phyloP scores from a whole-genome alignment of 2,113 vertebrate species.

The Nycticorax nycticorax region DNA sequence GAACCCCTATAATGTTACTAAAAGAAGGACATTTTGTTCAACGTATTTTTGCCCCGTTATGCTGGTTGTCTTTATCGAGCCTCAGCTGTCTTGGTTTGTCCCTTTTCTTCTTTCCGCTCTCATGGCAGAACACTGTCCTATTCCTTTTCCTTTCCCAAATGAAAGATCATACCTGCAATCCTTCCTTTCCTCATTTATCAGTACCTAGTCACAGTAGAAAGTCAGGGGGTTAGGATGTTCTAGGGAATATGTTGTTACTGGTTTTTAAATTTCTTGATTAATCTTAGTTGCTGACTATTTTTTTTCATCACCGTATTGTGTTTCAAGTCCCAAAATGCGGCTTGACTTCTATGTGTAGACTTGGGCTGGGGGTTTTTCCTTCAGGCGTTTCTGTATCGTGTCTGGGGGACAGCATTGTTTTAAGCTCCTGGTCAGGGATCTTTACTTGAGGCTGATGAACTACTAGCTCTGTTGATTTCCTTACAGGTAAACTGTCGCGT shows the following conservation, averaged over 20 bases:
- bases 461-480: not conserved
- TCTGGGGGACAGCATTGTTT: not conserved
- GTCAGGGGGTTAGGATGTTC: slow-evolving; percentile 40
- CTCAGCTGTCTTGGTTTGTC: not conserved
- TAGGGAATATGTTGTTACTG: not conserved
- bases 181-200: not conserved
- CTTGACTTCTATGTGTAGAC: not conserved
- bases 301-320: not conserved
- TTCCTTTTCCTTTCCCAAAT: not conserved
- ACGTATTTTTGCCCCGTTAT: slow-evolving; percentile 37
- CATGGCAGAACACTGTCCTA: not conserved
- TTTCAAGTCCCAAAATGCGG: not conserved
- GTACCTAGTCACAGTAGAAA: slow-evolving; percentile 6
- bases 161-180: not conserved
- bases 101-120: not conserved
- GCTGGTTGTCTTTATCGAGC: slow-evolving; percentile 51
- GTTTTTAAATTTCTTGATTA: slow-evolving; percentile 53
- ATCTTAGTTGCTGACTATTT: not conserved
- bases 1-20: slow-evolving; percentile 39
- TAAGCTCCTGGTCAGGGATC: slow-evolving; percentile 38
- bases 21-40: slow-evolving; percentile 57
- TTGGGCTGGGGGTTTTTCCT: not conserved
- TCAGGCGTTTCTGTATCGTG: not conserved
- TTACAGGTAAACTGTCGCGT: slow-evolving; percentile 53
- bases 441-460: not conserved